These are phyloP conservation scores for Aleiodes alternator DNA, from an alignment of 2,888 invertebrate genomes.

Conservation along the genomic window DNA sequence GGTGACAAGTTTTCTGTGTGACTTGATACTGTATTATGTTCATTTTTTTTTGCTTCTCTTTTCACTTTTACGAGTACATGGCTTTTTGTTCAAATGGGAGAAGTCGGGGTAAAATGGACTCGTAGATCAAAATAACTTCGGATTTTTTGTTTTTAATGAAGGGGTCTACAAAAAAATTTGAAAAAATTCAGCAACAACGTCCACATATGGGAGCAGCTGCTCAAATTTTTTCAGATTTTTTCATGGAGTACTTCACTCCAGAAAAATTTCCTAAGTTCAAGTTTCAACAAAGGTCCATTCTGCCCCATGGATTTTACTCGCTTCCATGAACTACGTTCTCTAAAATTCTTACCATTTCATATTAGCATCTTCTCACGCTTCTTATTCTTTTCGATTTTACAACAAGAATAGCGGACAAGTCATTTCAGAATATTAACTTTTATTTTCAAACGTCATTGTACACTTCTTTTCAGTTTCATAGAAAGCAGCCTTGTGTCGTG, in stretches of 20 bases:
- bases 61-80: constrained; percentile 34
- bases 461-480: constrained; percentile 19
- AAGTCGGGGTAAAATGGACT: too few relatives aligned
- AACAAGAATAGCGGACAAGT: background rate
- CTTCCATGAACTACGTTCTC: background rate
- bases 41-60: constrained; percentile 31
- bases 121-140: too few relatives aligned
- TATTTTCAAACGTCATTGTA: constrained; percentile 62
- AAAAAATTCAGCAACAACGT: too few relatives aligned
- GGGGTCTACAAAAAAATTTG: too few relatives aligned
- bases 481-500: constrained; percentile 6
- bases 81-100: background rate
- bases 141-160: too few relatives aligned
- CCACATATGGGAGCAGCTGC: too few relatives aligned
- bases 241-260: too few relatives aligned
- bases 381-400: background rate
- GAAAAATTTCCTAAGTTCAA: too few relatives aligned
- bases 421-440: constrained; percentile 57
- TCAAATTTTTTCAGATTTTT: too few relatives aligned
- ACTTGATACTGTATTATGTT: constrained; percentile 23
- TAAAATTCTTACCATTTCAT: background rate
- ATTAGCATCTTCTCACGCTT: background rate
- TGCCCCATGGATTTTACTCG: too few relatives aligned
- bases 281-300: too few relatives aligned
- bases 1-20: constrained; percentile 63